These are phyloP conservation scores for Thamnaconus septentrionalis DNA, from an alignment of 2,113 vertebrate genomes.

Conservation along the genomic window DNA sequence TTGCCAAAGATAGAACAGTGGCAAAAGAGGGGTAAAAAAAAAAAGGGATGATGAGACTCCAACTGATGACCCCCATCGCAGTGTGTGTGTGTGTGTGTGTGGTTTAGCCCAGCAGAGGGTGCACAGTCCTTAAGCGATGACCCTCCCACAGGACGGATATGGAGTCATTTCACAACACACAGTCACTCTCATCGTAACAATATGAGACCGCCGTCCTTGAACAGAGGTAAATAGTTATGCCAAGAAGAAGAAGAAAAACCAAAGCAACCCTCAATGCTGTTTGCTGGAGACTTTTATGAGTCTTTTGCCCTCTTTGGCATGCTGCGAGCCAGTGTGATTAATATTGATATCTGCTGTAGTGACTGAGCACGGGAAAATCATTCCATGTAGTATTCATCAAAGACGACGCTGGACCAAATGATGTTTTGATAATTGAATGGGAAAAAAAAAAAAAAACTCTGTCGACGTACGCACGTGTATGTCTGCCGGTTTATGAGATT, in stretches of 20 bases:
- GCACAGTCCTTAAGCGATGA: slow-evolving; percentile 28
- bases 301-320: not conserved
- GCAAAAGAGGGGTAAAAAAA: not conserved
- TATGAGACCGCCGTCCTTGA: slow-evolving; percentile 12
- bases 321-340: slow-evolving; percentile 13
- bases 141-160: slow-evolving; percentile 30
- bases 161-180: slow-evolving; percentile 21
- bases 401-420: slow-evolving; percentile 11
- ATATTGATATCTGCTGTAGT: slow-evolving; percentile 5
- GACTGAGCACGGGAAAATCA: slow-evolving; percentile 4
- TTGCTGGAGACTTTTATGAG: not conserved
- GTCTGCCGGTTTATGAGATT: slow-evolving; percentile 50
- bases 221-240: not conserved
- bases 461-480: slow-evolving; percentile 16
- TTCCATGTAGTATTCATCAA: slow-evolving; percentile 10
- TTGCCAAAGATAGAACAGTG: slow-evolving; percentile 4
- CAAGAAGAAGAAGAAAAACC: too few species aligned
- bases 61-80: slow-evolving; percentile 41
- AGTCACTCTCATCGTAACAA: slow-evolving; percentile 13
- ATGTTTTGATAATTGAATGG: slow-evolving; percentile 39
- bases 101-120: slow-evolving; percentile 52
- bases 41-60: slow-evolving; percentile 5
- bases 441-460: not conserved
- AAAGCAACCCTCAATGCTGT: too few species aligned
- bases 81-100: slow-evolving; percentile 33